phyloP scores from a whole-genome alignment of 2,113 vertebrate genomes.

The Castor canadensis region DNA sequence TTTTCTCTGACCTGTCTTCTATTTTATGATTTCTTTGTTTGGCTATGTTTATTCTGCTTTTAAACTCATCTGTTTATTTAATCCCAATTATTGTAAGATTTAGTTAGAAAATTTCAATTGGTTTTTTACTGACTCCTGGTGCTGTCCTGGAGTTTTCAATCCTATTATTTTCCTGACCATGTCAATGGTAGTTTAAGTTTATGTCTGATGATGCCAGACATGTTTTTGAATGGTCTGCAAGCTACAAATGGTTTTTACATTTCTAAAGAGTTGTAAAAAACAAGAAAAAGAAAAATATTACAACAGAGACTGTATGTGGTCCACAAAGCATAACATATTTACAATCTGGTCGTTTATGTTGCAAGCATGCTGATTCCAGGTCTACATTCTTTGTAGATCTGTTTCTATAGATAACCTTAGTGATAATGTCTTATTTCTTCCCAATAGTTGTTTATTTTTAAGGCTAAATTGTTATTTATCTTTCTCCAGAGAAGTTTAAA shows the following conservation, averaged over 20 bases:
- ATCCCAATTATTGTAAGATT: not conserved
- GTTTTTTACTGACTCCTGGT: not conserved
- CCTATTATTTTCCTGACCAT: not conserved
- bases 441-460: constrained; percentile 1
- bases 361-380: not conserved
- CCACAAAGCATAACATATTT: not conserved
- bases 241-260: not conserved
- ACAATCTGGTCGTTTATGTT: not conserved
- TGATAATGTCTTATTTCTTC: not conserved
- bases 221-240: not conserved
- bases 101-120: not conserved
- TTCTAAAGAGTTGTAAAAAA: not conserved
- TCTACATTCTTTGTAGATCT: not conserved
- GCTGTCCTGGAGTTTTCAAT: not conserved
- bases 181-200: not conserved
- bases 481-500: constrained; percentile 6
- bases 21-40: not conserved
- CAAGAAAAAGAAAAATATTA: not conserved
- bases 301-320: not conserved
- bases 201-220: not conserved
- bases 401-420: not conserved
- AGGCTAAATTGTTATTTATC: not conserved
- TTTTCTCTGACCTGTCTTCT: not conserved
- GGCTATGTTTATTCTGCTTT: not conserved
- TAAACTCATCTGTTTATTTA: not conserved